These are phyloP conservation scores for Batillaria attramentaria DNA, from an alignment of 1,140 invertebrate species.

Conservation along the genomic window DNA sequence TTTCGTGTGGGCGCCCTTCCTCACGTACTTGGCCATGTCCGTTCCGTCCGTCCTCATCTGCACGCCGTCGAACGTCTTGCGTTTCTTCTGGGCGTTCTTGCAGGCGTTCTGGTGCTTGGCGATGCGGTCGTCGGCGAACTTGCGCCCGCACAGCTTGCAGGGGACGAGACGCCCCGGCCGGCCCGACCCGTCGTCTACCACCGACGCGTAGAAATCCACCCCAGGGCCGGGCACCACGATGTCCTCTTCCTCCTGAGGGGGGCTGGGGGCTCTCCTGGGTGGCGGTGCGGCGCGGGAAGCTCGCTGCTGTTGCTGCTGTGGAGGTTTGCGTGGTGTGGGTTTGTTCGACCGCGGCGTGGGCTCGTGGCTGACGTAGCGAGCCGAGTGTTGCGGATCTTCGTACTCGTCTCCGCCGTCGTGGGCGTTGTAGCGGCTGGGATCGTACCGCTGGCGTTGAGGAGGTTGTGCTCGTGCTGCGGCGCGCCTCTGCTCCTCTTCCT, in stretches of 20 bases:
- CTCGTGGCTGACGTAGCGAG: too few relatives aligned
- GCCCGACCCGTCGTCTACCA: slow-evolving; percentile 39
- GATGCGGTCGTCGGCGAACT: slow-evolving; percentile 86
- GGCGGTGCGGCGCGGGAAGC: slow-evolving; percentile 32
- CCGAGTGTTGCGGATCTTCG: too few relatives aligned
- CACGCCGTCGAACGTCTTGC: slow-evolving; percentile 89
- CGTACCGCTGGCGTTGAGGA: slow-evolving; percentile 15
- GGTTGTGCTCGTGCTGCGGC: slow-evolving; percentile 25
- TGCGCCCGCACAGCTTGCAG: slow-evolving; percentile 72
- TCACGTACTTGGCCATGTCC: slow-evolving; percentile 83
- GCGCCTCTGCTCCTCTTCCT: slow-evolving; percentile 26
- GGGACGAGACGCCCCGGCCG: slow-evolving; percentile 37
- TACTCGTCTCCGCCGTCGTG: background rate
- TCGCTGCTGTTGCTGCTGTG: slow-evolving; percentile 25
- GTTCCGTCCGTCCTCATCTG: slow-evolving; percentile 90
- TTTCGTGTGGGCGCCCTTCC: slow-evolving; percentile 23
- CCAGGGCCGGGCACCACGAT: slow-evolving; percentile 28
- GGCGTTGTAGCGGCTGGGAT: background rate
- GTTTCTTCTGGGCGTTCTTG: slow-evolving; percentile 72
- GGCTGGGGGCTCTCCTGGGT: slow-evolving; percentile 27
- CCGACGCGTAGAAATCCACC: slow-evolving; percentile 47
- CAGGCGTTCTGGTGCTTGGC: slow-evolving; percentile 81
- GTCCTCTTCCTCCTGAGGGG: slow-evolving; percentile 32
- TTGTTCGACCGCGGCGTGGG: background rate
- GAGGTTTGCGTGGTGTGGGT: background rate